A percentile compares a stretch with the other conserved stretches of the same genome.
phyloP scores from a whole-genome alignment of 2,797 vertebrate species.

The Galago senegalensis region DNA sequence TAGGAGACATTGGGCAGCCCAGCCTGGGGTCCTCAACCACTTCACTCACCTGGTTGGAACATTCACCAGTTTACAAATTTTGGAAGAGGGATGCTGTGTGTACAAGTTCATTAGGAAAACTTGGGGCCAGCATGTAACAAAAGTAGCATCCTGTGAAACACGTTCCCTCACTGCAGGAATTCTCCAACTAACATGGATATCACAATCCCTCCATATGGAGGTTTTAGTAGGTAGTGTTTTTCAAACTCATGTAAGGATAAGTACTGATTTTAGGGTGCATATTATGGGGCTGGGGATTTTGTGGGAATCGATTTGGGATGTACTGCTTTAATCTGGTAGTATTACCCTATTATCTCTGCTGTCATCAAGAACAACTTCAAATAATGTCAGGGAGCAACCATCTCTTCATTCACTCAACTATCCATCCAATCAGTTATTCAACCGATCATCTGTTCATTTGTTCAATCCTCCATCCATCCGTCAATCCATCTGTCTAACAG shows the following conservation, averaged over 20 bases:
- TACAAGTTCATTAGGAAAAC: background rate
- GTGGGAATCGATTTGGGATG: background rate
- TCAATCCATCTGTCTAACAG: background rate
- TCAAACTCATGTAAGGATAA: background rate
- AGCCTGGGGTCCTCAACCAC: background rate
- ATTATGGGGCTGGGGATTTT: background rate
- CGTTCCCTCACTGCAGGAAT: background rate
- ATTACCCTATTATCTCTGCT: background rate
- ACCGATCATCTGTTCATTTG: too few species aligned
- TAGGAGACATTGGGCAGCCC: background rate
- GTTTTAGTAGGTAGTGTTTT: fast-evolving
- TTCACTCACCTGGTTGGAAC: background rate
- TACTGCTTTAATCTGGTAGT: background rate
- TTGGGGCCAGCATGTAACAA: background rate
- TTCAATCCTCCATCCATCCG: fast-evolving
- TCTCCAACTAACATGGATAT: background rate
- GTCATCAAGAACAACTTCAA: background rate
- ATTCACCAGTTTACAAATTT: background rate
- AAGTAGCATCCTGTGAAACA: fast-evolving
- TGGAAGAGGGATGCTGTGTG: background rate
- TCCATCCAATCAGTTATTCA: too few species aligned
- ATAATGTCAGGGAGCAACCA: background rate
- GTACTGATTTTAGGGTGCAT: background rate
- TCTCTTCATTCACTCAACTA: background rate
- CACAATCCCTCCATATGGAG: fast-evolving